Evolutionary conservation across 1,140 invertebrate genomes (phyloP).

Genomic region (Drosophila willistoni): DNA sequence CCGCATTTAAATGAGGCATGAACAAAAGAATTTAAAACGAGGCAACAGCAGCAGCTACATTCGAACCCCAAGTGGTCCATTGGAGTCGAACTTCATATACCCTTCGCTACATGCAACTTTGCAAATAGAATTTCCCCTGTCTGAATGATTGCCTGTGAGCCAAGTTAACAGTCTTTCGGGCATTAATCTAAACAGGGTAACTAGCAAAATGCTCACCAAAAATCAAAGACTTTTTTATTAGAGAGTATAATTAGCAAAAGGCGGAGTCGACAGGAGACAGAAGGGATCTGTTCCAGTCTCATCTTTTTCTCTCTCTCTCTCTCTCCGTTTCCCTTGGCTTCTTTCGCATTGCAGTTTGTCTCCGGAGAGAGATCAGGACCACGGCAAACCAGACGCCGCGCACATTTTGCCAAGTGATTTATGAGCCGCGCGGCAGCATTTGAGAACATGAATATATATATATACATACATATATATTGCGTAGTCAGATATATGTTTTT

Average conservation of each 20-base stretch:
- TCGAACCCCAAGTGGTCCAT: background rate
- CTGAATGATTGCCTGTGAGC: too few species aligned
- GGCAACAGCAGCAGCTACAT: background rate
- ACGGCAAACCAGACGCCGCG: conserved; percentile 43
- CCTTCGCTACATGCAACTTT: too few species aligned
- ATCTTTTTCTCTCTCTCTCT: background rate
- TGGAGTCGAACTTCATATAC: background rate
- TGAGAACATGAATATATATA: conserved; percentile 69
- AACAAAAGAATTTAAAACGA: conserved; percentile 11
- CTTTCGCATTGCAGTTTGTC: too few species aligned
- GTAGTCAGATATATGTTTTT: conserved; percentile 10
- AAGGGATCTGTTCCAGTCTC: background rate
- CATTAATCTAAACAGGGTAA: too few species aligned
- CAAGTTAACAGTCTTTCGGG: too few species aligned
- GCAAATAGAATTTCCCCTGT: too few species aligned
- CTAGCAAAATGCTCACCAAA: too few species aligned
- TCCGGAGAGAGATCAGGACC: conserved; percentile 7
- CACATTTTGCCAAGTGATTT: conserved; percentile 77
- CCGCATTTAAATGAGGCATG: conserved; percentile 32
- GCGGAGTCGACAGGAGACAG: background rate
- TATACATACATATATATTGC: background rate
- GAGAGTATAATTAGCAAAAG: background rate
- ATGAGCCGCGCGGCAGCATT: conserved; percentile 71
- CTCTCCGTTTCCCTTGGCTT: background rate
- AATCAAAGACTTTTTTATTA: background rate